A percentile compares a stretch with the other conserved stretches of the same genome.
Evolutionary conservation across 1,140 invertebrate species (phyloP).

Genomic region (Pantala flavescens): DNA sequence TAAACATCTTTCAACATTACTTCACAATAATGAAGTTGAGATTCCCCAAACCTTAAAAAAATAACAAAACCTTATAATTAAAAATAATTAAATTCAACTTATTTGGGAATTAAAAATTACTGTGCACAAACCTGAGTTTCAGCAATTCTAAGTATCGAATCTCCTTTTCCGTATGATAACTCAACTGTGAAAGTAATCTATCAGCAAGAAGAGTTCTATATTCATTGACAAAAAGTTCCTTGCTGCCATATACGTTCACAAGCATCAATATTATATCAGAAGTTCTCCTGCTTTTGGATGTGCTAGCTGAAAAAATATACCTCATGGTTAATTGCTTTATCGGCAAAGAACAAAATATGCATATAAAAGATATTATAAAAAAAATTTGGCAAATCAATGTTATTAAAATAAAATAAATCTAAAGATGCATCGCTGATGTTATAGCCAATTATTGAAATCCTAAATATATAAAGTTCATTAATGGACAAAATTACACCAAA

Average conservation of each 20-base stretch:
- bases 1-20: constrained; percentile 97
- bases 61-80: constrained; percentile 12
- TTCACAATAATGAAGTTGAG: constrained; percentile 92
- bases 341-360: constrained; percentile 11
- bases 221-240: constrained; percentile 97
- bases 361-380: background rate
- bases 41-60: constrained; percentile 73
- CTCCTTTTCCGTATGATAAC: constrained; percentile 86
- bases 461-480: too few species aligned
- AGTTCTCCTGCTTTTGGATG: constrained; percentile 47
- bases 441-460: too few species aligned
- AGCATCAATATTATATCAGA: constrained; percentile 97
- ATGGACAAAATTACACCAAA: too few species aligned
- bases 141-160: constrained; percentile 90
- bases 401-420: constrained; percentile 17
- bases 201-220: constrained; percentile 92
- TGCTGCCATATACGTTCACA: constrained; percentile 96
- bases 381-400: background rate
- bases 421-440: too few species aligned
- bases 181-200: constrained; percentile 73
- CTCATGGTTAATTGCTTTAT: background rate
- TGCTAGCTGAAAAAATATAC: constrained; percentile 38
- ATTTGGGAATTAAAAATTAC: background rate
- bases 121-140: constrained; percentile 53
- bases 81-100: constrained; percentile 12